Conservation (phyloP, 2,888 invertebrate genomes). For the Drosophila mimica region DNA sequence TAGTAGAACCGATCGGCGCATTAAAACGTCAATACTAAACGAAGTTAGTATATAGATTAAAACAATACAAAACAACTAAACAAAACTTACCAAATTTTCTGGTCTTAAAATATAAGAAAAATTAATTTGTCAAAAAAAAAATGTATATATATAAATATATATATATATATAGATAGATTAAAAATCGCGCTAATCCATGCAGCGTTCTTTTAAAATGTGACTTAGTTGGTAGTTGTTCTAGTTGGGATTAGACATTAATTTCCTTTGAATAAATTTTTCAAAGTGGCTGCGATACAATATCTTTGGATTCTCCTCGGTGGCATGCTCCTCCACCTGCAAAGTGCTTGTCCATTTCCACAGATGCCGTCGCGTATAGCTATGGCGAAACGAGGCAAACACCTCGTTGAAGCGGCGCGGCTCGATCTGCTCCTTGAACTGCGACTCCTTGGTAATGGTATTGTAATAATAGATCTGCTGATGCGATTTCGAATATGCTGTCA, state of each 20-base stretch:
- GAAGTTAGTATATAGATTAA: neutral
- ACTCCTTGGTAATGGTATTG: slow-evolving; percentile 59
- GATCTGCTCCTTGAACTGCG: slow-evolving; percentile 68
- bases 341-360: slow-evolving; percentile 84
- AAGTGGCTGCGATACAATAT: slow-evolving; percentile 79
- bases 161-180: neutral
- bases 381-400: slow-evolving; percentile 82
- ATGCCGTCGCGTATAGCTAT: slow-evolving; percentile 76
- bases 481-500: slow-evolving; percentile 75
- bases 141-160: neutral
- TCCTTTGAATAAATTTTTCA: slow-evolving; percentile 64
- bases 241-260: slow-evolving; percentile 38
- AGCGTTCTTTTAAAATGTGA: slow-evolving; percentile 2
- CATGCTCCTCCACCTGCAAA: slow-evolving; percentile 81
- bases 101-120: too few relatives aligned
- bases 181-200: neutral
- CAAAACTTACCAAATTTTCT: neutral
- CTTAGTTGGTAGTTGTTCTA: slow-evolving; percentile 28
- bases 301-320: slow-evolving; percentile 62
- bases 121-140: neutral
- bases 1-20: slow-evolving; percentile 13
- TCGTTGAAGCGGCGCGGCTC: slow-evolving; percentile 48
- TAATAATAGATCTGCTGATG: slow-evolving; percentile 79
- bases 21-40: neutral
- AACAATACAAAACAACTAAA: neutral